A percentile compares a stretch with the other conserved stretches of the same genome.
phyloP scores from a whole-genome alignment of 2,797 vertebrate species.

The Cossypha heuglini region DNA sequence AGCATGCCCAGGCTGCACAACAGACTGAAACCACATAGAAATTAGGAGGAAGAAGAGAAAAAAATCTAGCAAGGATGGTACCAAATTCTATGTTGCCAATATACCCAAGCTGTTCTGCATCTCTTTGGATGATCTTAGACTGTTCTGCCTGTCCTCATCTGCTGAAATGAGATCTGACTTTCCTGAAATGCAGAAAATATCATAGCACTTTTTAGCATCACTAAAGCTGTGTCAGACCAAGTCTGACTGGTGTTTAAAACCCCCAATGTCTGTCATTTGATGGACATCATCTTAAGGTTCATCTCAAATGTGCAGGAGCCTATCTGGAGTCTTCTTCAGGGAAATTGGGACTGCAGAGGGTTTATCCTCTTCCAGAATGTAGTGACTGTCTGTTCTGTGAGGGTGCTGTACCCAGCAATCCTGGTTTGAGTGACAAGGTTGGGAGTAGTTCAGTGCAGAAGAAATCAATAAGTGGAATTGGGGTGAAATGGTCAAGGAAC shows the following conservation, averaged over 20 bases:
- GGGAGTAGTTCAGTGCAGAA: neutral
- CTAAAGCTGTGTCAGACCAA: neutral
- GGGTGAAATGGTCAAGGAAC: conserved; percentile 25
- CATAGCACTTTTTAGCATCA: neutral
- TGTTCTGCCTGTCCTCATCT: neutral
- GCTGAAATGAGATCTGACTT: neutral
- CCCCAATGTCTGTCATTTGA: neutral
- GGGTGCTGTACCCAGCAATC: neutral
- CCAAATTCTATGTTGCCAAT: neutral
- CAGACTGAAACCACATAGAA: fast-evolving
- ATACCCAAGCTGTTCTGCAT: neutral
- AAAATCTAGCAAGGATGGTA: neutral
- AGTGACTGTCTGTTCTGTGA: neutral
- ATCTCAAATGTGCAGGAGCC: neutral
- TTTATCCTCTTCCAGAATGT: neutral
- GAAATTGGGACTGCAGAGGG: neutral
- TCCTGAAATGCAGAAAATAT: neutral
- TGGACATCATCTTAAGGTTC: neutral
- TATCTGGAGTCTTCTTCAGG: neutral
- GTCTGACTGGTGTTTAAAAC: neutral
- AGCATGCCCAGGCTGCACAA: neutral
- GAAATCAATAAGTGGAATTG: neutral
- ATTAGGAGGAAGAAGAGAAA: neutral
- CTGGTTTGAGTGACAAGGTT: neutral
- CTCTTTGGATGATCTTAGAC: neutral